Evolutionary conservation across 2,888 invertebrate species (phyloP).

Genomic region (Phragmatobia fuliginosa): DNA sequence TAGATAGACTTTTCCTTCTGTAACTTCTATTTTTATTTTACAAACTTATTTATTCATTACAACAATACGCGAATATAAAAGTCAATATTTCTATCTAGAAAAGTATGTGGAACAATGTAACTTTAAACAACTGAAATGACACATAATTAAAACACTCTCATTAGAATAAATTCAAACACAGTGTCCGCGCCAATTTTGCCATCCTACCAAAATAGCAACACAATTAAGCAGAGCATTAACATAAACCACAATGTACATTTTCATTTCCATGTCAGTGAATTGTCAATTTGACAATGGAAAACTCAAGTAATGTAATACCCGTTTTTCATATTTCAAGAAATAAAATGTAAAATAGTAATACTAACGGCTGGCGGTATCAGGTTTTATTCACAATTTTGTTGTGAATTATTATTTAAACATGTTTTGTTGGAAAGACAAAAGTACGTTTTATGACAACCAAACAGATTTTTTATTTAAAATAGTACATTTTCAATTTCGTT

Average conservation of each 20-base stretch:
- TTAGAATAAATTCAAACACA: constrained; percentile 16
- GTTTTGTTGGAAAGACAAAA: background rate
- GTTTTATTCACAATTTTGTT: background rate
- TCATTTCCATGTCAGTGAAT: constrained; percentile 39
- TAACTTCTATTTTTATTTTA: too few species aligned
- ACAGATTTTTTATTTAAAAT: background rate
- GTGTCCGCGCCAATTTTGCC: constrained; percentile 17
- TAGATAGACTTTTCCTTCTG: too few species aligned
- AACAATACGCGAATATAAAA: too few species aligned
- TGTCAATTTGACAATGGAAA: constrained; percentile 43
- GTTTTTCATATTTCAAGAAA: constrained; percentile 30
- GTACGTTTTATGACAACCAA: background rate
- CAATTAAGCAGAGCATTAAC: constrained; percentile 45
- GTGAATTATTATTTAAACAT: background rate
- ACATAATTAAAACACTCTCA: constrained; percentile 14
- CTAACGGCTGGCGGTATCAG: constrained; percentile 9
- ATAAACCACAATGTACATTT: constrained; percentile 48
- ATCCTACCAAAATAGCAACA: constrained; percentile 31
- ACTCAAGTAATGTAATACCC: constrained; percentile 23
- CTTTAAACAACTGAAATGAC: background rate
- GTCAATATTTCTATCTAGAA: background rate
- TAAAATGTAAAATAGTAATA: constrained; percentile 41
- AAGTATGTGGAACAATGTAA: background rate
- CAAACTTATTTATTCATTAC: too few species aligned
- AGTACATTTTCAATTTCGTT: background rate